Percentiles rank a stretch among this genome's conserved stretches.
Evolutionary conservation across 2,797 vertebrate genomes (phyloP).

Genomic region (Lagocephalus sceleratus): DNA sequence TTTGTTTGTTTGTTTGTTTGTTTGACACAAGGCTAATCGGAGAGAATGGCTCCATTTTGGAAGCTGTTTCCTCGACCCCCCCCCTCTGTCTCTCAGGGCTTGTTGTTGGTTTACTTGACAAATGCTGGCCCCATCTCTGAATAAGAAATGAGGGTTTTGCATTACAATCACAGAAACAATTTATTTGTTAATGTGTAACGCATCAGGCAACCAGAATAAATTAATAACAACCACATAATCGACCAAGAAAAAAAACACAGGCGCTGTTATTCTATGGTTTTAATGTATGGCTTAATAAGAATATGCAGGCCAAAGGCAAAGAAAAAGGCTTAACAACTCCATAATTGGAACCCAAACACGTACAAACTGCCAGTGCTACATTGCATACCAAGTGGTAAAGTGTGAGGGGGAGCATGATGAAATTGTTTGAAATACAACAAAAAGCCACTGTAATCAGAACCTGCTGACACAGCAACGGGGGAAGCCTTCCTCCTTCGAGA

Average conservation of each 20-base stretch:
- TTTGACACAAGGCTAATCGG: constrained; percentile 47
- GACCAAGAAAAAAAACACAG: constrained; percentile 73
- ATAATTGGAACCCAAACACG: constrained; percentile 83
- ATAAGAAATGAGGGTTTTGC: constrained; percentile 67
- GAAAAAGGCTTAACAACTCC: constrained; percentile 73
- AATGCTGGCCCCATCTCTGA: constrained; percentile 54
- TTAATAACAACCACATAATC: constrained; percentile 70
- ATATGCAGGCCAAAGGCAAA: constrained; percentile 75
- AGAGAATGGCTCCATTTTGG: constrained; percentile 42
- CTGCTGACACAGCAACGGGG: constrained; percentile 76
- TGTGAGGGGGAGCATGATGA: constrained; percentile 73
- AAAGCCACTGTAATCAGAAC: constrained; percentile 70
- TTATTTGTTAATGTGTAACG: constrained; percentile 72
- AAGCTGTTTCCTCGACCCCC: constrained; percentile 34
- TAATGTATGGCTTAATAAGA: constrained; percentile 79
- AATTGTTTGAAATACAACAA: constrained; percentile 81
- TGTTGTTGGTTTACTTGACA: constrained; percentile 64
- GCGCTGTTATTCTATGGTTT: constrained; percentile 75
- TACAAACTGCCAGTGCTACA: constrained; percentile 76
- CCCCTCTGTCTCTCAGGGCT: constrained; percentile 41
- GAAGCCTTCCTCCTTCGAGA: constrained; percentile 61
- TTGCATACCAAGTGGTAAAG: constrained; percentile 74
- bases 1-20: constrained; percentile 46
- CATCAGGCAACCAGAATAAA: constrained; percentile 69
- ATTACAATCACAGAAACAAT: constrained; percentile 71